Conservation (phyloP, 2,113 vertebrate species). For the Probosciger aterrimus region DNA sequence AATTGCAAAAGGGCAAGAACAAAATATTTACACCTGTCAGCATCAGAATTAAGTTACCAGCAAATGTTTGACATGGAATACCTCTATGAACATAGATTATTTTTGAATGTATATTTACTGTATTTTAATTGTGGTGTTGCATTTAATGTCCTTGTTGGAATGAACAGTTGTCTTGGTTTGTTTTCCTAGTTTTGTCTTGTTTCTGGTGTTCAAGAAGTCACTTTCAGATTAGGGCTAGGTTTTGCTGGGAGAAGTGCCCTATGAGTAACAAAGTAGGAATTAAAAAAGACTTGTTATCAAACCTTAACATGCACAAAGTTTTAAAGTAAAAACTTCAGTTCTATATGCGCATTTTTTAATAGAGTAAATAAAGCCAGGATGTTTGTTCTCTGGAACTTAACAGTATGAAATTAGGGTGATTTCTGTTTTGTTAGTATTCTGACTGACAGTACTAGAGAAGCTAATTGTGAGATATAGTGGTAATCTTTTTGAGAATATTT, state of each 20-base stretch:
- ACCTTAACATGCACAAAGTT: not conserved
- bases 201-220: not conserved
- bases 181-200: not conserved
- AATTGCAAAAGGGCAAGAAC: not conserved
- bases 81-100: not conserved
- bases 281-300: not conserved
- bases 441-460: not conserved
- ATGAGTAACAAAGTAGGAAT: not conserved
- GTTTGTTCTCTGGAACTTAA: not conserved
- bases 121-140: not conserved
- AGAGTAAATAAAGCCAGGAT: not conserved
- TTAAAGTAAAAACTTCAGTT: not conserved
- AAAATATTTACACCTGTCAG: not conserved
- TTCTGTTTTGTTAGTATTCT: not conserved
- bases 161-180: not conserved
- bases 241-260: not conserved
- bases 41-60: not conserved
- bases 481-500: not conserved
- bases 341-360: not conserved
- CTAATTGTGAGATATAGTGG: not conserved
- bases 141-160: not conserved
- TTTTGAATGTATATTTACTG: not conserved
- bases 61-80: not conserved
- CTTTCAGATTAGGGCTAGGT: not conserved
- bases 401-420: not conserved